A percentile compares a stretch with the other conserved stretches of the same genome.
Conservation (phyloP, 2,888 invertebrate species). For the Drosophila leonis region DNA sequence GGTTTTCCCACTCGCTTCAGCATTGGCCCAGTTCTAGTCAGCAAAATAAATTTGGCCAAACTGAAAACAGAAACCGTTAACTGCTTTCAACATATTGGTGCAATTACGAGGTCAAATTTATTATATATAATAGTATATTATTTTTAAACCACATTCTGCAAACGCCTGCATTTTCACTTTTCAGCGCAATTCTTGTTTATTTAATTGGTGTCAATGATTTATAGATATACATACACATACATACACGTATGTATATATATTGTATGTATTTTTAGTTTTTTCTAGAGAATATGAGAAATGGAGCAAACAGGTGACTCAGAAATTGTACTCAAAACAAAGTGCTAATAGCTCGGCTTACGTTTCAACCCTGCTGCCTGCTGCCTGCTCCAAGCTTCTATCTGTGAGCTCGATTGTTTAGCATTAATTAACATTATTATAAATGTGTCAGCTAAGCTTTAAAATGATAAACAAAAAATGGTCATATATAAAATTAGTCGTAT, state of each 20-base stretch:
- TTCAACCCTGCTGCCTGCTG: not conserved
- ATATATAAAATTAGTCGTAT: too few species aligned
- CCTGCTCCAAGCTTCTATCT: too few species aligned
- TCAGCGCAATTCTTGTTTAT: slow-evolving; percentile 19
- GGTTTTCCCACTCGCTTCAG: not conserved
- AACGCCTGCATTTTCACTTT: slow-evolving; percentile 23
- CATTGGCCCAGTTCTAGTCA: slow-evolving; percentile 28
- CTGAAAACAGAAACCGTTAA: slow-evolving; percentile 1
- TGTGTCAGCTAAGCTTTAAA: not conserved
- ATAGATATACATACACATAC: not conserved
- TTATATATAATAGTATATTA: not conserved
- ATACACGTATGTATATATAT: not conserved
- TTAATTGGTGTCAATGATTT: slow-evolving; percentile 20
- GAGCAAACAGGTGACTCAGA: not conserved
- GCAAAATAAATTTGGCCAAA: slow-evolving; percentile 25
- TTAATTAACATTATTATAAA: not conserved
- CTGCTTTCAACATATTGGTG: slow-evolving; percentile 22
- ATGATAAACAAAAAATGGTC: not conserved
- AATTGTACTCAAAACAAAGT: not conserved
- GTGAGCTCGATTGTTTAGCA: not conserved
- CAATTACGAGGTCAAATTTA: slow-evolving; percentile 20
- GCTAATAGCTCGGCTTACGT: not conserved
- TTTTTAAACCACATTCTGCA: slow-evolving; percentile 15
- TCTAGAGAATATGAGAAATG: not conserved
- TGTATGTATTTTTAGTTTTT: not conserved